Evolutionary conservation across 2,797 vertebrate genomes (phyloP).

Genomic region (Anguilla anguilla): DNA sequence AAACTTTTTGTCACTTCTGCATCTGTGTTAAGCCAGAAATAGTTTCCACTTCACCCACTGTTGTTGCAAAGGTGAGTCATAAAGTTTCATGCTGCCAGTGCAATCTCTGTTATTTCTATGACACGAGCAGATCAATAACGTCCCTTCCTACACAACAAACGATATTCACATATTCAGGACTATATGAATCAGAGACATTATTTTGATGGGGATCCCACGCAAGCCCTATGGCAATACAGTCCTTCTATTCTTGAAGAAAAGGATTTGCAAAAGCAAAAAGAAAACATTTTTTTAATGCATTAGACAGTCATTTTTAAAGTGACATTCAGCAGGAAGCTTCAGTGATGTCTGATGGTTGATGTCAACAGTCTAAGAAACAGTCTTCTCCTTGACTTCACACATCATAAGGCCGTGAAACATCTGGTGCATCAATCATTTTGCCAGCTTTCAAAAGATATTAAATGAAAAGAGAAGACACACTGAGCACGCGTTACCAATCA

Average conservation of each 20-base stretch:
- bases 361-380: background rate
- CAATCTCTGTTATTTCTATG: background rate
- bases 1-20: background rate
- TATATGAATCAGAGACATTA: background rate
- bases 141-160: background rate
- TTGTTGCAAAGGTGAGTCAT: background rate
- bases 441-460: background rate
- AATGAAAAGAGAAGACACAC: background rate
- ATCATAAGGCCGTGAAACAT: background rate
- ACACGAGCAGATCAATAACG: background rate
- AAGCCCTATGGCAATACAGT: background rate
- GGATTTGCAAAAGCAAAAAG: background rate
- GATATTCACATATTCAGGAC: background rate
- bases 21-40: background rate
- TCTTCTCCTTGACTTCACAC: background rate
- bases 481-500: background rate
- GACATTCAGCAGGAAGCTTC: background rate
- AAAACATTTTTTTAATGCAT: background rate
- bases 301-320: background rate
- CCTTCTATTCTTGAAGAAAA: background rate
- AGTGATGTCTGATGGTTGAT: background rate
- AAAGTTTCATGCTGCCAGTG: background rate
- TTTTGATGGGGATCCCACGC: background rate
- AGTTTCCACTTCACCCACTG: background rate
- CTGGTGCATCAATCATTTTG: background rate